phyloP scores from a whole-genome alignment of 2,888 invertebrate species.

The Chrysolina americana region DNA sequence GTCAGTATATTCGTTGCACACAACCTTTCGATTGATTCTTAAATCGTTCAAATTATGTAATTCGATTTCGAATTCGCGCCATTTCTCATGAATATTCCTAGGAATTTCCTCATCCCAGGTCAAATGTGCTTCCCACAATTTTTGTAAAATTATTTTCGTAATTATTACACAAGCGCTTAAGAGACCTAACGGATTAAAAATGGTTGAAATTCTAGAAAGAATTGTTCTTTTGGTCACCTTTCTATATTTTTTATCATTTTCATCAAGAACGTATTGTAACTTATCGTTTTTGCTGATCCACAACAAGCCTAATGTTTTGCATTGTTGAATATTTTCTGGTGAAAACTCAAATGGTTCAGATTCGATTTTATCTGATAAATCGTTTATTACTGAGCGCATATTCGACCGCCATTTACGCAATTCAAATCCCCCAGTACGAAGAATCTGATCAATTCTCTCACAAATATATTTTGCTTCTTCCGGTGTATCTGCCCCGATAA shows the following conservation, averaged over 20 bases:
- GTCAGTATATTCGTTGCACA: neutral
- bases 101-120: neutral
- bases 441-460: neutral
- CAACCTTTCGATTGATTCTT: neutral
- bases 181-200: conserved; percentile 46
- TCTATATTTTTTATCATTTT: neutral
- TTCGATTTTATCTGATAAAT: neutral
- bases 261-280: neutral
- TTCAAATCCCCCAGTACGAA: neutral
- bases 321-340: neutral
- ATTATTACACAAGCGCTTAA: conserved; percentile 8
- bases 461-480: conserved; percentile 41
- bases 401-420: neutral
- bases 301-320: neutral
- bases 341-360: conserved; percentile 29
- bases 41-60: neutral
- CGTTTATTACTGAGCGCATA: neutral
- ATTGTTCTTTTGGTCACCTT: conserved; percentile 37
- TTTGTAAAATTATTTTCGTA: conserved; percentile 36
- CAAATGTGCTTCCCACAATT: neutral
- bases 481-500: conserved; percentile 47
- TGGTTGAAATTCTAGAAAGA: conserved; percentile 38
- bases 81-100: neutral
- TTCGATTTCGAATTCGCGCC: neutral
- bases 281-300: neutral